Base-by-base conservation (phyloP, 2,113 vertebrate species). In the Brienomyrus longianalis region DNA sequence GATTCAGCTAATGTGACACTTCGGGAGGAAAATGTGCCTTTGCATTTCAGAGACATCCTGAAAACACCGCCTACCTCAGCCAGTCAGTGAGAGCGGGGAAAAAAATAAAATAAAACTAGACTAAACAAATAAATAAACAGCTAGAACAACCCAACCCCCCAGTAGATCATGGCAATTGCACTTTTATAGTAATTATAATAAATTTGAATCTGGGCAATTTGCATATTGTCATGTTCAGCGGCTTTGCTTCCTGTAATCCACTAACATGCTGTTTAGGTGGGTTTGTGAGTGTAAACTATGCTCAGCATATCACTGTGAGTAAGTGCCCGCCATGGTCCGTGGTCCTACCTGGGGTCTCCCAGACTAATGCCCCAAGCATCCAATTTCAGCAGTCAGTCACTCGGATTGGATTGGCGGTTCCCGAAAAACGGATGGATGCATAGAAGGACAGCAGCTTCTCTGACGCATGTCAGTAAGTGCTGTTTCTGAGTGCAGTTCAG, bases 1-100 rank as follows among this genome's bases (percentile, higher is more conserved):
- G 50, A 13, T 70, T 10, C 56, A 9, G 54, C 83, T 90, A 70
- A 90, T 86, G 89, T 66, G 54, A 90, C 89, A 86, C 89, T 90
- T 45, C 17, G 39, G 83, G 52, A 85, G 23, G 52, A 45, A 89
- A 62, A 88, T 43, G 31, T 3, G 35, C 50, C 83, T 89, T 48
- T 15, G 39, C 56, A 13, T 48, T 51, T 21, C 89, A 51, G 15
- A 10, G 54, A 35, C 54, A 48, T 5, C 51, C 74, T 15, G 11
- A 50, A 83, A 90, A 90, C 85, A 56, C 48, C 89, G 86, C 45
- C 89, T 23, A 48, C 83, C 23, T 5, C 62, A 70, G 83, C 83
- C 54, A 50, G 83, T 90, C 89, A 70, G 6, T 70, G 54, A 86
- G 62, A 86, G 27, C 19, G 0, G n/a, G 47, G 43, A 5, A 5